Evolutionary conservation across 2,797 vertebrate genomes (phyloP).

Genomic region (Pterois miles): DNA sequence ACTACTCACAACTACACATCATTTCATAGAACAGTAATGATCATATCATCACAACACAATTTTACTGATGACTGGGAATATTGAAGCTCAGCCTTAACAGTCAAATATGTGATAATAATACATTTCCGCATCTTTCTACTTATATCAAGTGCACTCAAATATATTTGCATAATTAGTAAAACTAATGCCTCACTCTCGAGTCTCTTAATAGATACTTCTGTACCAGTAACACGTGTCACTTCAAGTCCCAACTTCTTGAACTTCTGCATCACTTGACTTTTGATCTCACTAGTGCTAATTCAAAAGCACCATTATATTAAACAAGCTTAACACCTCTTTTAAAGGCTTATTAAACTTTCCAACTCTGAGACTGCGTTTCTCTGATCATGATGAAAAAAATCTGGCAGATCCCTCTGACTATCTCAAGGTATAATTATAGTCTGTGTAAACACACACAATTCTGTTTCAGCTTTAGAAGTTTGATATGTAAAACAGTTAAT

Average conservation of each 20-base stretch:
- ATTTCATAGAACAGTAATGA: neutral
- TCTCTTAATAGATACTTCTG: neutral
- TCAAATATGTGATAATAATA: neutral
- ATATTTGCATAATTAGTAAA: slow-evolving; percentile 9
- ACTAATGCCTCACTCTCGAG: neutral
- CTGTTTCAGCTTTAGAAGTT: slow-evolving; percentile 32
- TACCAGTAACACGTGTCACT: slow-evolving; percentile 10
- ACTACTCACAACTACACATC: neutral
- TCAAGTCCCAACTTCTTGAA: slow-evolving; percentile 4
- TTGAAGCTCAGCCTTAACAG: neutral
- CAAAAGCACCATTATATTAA: slow-evolving; percentile 13
- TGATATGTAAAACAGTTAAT: slow-evolving; percentile 55
- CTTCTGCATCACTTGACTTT: neutral
- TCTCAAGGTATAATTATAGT: slow-evolving; percentile 43
- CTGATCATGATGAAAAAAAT: slow-evolving; percentile 42
- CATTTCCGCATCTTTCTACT: slow-evolving; percentile 2
- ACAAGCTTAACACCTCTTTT: slow-evolving; percentile 33
- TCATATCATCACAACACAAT: neutral
- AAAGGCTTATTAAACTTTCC: slow-evolving; percentile 32
- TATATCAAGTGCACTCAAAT: neutral
- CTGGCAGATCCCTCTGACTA: slow-evolving; percentile 36
- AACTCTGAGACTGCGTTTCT: slow-evolving; percentile 19
- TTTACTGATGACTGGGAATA: neutral
- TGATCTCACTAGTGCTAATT: slow-evolving; percentile 18
- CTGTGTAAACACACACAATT: slow-evolving; percentile 39